A percentile compares a stretch with the other conserved stretches of the same genome.
phyloP scores from a whole-genome alignment of 1,140 invertebrate species.

The Plodia interpunctella region DNA sequence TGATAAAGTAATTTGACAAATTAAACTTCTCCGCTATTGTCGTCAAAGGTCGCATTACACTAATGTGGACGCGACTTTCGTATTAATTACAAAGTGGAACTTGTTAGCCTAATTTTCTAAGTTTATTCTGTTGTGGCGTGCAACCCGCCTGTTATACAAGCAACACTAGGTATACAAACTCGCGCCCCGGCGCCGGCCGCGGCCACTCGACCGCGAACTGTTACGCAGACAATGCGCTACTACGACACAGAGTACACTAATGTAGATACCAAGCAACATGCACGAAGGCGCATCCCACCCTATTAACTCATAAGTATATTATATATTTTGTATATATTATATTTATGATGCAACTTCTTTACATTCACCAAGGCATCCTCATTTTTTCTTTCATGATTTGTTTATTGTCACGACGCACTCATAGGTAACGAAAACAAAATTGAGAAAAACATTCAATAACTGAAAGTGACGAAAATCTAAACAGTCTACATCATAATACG shows the following conservation, averaged over 20 bases:
- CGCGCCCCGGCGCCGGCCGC: not conserved
- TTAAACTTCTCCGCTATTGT: not conserved
- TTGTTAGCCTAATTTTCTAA: constrained; percentile 1
- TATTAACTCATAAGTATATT: too few relatives aligned
- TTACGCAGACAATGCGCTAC: not conserved
- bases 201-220: not conserved
- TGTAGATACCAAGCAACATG: not conserved
- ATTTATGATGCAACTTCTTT: too few relatives aligned
- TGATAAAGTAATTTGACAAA: too few relatives aligned
- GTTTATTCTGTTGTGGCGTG: not conserved
- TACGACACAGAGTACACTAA: not conserved
- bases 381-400: too few relatives aligned
- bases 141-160: not conserved
- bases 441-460: too few relatives aligned
- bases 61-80: not conserved
- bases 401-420: too few relatives aligned
- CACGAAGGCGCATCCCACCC: too few relatives aligned
- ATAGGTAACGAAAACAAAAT: too few relatives aligned
- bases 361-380: too few relatives aligned
- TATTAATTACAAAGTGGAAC: constrained; percentile 3
- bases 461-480: too few relatives aligned
- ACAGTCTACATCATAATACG: too few relatives aligned
- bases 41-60: not conserved
- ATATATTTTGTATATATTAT: too few relatives aligned
- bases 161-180: not conserved